These are phyloP conservation scores for Anolis carolinensis DNA, from an alignment of 2,113 vertebrate species.

Conservation along the genomic window DNA sequence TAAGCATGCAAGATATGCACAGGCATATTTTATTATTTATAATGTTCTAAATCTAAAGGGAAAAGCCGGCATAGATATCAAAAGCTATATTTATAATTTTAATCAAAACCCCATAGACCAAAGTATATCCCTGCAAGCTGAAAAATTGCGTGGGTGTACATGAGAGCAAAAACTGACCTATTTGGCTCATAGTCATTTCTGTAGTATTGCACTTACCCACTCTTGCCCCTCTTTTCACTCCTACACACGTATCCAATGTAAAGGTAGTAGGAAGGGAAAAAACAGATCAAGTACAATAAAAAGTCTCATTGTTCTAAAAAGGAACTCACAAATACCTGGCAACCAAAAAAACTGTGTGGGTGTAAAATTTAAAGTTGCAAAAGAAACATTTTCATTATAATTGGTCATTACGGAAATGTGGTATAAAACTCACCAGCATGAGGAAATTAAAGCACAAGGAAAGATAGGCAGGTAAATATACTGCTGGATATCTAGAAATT, in stretches of 20 bases:
- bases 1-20: neutral
- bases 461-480: neutral
- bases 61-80: constrained; percentile 3
- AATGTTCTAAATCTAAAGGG: neutral
- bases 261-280: neutral
- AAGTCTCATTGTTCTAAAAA: neutral
- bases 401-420: neutral
- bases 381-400: neutral
- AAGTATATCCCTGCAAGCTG: neutral
- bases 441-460: neutral
- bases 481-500: neutral
- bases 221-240: constrained; percentile 4
- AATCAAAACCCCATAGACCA: neutral
- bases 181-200: neutral
- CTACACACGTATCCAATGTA: neutral
- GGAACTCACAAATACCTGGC: neutral
- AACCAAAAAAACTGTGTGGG: neutral
- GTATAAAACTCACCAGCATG: neutral
- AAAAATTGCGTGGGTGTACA: accelerated
- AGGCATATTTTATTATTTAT: neutral
- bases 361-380: neutral
- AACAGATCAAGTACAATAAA: neutral
- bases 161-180: neutral
- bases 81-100: constrained; percentile 27
- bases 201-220: neutral